Conservation (phyloP, 2,888 invertebrate genomes). For the Lasioglossum figueresi region DNA sequence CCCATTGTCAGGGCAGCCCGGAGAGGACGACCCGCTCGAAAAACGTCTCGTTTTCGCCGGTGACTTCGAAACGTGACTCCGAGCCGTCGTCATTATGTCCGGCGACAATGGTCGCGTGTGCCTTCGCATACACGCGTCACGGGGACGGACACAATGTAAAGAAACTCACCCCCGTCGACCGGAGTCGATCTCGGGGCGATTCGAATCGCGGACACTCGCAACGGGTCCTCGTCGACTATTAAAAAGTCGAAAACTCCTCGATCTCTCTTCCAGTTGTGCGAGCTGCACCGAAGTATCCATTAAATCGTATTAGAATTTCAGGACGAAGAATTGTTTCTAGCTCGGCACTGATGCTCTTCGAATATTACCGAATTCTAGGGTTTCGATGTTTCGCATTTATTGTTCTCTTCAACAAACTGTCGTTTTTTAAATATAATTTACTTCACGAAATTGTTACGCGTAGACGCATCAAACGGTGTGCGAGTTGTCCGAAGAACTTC, state of each 20-base stretch:
- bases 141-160: conserved; percentile 46
- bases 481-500: too few relatives aligned
- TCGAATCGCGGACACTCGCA: background rate
- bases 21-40: conserved; percentile 43
- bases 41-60: conserved; percentile 65
- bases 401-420: too few relatives aligned
- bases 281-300: background rate
- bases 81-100: conserved; percentile 57
- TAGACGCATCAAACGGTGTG: too few relatives aligned
- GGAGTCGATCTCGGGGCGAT: conserved; percentile 36
- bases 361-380: background rate
- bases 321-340: too few relatives aligned
- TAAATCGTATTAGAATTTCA: too few relatives aligned
- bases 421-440: too few relatives aligned
- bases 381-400: too few relatives aligned
- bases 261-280: background rate
- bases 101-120: conserved; percentile 56
- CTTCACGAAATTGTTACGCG: too few relatives aligned
- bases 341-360: background rate
- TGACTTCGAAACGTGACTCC: conserved; percentile 63
- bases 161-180: conserved; percentile 28
- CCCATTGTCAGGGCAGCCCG: conserved; percentile 56
- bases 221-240: background rate
- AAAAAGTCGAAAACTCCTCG: background rate
- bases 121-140: conserved; percentile 26